A percentile compares a stretch with the other conserved stretches of the same genome.
Conservation (phyloP, 2,888 invertebrate species). For the Eilema caniola region DNA sequence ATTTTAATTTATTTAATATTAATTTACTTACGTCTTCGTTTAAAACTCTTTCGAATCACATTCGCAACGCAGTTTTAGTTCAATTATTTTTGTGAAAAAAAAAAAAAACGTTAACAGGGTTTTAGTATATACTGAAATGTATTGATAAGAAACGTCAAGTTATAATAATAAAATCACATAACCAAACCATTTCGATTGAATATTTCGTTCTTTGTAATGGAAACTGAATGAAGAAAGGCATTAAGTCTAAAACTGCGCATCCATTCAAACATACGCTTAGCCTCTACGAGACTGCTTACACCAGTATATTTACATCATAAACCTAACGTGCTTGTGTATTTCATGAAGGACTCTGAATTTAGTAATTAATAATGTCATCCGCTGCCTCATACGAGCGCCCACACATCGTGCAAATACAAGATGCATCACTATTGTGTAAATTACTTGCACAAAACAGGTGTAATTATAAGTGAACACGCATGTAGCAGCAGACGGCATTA, state of each 20-base stretch:
- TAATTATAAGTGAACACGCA: too few relatives aligned
- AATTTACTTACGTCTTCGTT: constrained; percentile 69
- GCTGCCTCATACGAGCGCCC: too few relatives aligned
- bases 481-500: too few relatives aligned
- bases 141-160: background rate
- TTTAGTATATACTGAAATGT: background rate
- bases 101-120: background rate
- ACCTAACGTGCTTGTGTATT: constrained; percentile 45
- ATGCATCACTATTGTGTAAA: too few relatives aligned
- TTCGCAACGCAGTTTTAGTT: constrained; percentile 77
- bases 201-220: background rate
- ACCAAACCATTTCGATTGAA: background rate
- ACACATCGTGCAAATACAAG: too few relatives aligned
- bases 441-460: too few relatives aligned
- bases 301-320: constrained; percentile 65
- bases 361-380: background rate
- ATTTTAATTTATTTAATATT: constrained; percentile 52
- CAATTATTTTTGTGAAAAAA: constrained; percentile 14
- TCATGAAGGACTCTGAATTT: constrained; percentile 52
- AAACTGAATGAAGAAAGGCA: background rate
- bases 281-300: constrained; percentile 80
- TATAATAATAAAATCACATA: background rate
- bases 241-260: constrained; percentile 75
- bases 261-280: constrained; percentile 65
- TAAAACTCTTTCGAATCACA: constrained; percentile 79